Percentiles rank a stretch among this genome's conserved stretches.
phyloP scores from a whole-genome alignment of 2,888 invertebrate genomes.

The Merodon equestris region DNA sequence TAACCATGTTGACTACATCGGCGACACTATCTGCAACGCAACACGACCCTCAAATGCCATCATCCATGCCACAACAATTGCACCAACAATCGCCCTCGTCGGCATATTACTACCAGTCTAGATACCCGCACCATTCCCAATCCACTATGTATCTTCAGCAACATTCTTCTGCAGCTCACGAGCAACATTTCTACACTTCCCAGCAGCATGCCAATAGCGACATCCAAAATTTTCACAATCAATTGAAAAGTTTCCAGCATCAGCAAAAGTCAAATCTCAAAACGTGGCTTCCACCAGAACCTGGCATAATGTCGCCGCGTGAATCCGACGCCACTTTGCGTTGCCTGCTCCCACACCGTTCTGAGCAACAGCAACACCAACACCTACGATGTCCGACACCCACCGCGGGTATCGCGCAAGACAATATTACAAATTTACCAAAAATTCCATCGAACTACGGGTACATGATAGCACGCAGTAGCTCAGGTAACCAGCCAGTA shows the following conservation, averaged over 20 bases:
- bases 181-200: slow-evolving; percentile 47
- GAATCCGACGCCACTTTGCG: slow-evolving; percentile 48
- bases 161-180: slow-evolving; percentile 44
- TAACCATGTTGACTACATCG: slow-evolving; percentile 71
- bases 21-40: slow-evolving; percentile 72
- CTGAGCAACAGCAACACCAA: slow-evolving; percentile 47
- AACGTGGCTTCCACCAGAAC: slow-evolving; percentile 66
- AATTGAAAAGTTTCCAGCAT: slow-evolving; percentile 51
- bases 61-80: slow-evolving; percentile 28
- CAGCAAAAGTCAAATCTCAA: slow-evolving; percentile 58
- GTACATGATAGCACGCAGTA: slow-evolving; percentile 32
- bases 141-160: slow-evolving; percentile 55
- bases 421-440: slow-evolving; percentile 71
- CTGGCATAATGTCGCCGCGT: slow-evolving; percentile 39
- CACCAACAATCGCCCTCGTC: slow-evolving; percentile 46
- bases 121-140: slow-evolving; percentile 56
- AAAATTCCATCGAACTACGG: slow-evolving; percentile 79
- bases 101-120: slow-evolving; percentile 47
- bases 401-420: slow-evolving; percentile 22
- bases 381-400: slow-evolving; percentile 31
- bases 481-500: slow-evolving; percentile 32
- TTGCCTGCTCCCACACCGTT: slow-evolving; percentile 49
- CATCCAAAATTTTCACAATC: slow-evolving; percentile 53
- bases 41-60: slow-evolving; percentile 73
- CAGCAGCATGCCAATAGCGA: slow-evolving; percentile 28